phyloP scores from a whole-genome alignment of 2,797 vertebrate genomes.

The Sternotherus odoratus region DNA sequence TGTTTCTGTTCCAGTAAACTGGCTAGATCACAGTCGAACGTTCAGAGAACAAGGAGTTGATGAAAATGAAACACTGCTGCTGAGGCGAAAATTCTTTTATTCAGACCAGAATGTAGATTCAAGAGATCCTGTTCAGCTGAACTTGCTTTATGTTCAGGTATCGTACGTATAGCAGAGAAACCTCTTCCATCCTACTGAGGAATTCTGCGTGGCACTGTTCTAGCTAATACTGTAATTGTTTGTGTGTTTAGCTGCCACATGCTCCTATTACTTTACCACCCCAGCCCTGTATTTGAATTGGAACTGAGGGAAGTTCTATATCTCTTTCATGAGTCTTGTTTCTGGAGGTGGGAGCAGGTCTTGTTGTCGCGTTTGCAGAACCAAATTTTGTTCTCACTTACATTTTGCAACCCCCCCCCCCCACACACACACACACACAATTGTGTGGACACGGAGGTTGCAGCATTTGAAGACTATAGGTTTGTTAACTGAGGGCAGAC shows the following conservation, averaged over 20 bases:
- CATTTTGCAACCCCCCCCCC: not conserved
- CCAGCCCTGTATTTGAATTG: not conserved
- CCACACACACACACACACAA: too few species aligned
- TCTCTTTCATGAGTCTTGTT: not conserved
- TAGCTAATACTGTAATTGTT: not conserved
- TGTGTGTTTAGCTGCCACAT: not conserved
- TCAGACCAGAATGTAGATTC: constrained; percentile 99
- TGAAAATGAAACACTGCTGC: constrained; percentile 93
- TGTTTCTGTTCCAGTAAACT: constrained; percentile 89
- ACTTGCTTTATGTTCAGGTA: constrained; percentile 99
- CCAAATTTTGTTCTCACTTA: not conserved
- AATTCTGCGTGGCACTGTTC: not conserved
- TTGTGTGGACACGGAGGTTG: not conserved
- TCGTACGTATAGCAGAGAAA: not conserved
- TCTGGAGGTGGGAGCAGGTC: not conserved
- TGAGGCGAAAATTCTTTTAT: constrained; percentile 98
- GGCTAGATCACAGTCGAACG: constrained; percentile 97
- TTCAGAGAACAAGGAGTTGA: constrained; percentile 98
- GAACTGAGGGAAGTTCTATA: not conserved
- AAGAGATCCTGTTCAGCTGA: constrained; percentile 96
- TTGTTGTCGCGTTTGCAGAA: not conserved
- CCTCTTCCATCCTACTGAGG: not conserved
- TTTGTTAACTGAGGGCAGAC: not conserved
- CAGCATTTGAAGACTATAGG: not conserved
- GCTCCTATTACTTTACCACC: not conserved